These are phyloP conservation scores for Lasaia peninsularis DNA, from an alignment of 1,140 invertebrate species.

Conservation along the genomic window DNA sequence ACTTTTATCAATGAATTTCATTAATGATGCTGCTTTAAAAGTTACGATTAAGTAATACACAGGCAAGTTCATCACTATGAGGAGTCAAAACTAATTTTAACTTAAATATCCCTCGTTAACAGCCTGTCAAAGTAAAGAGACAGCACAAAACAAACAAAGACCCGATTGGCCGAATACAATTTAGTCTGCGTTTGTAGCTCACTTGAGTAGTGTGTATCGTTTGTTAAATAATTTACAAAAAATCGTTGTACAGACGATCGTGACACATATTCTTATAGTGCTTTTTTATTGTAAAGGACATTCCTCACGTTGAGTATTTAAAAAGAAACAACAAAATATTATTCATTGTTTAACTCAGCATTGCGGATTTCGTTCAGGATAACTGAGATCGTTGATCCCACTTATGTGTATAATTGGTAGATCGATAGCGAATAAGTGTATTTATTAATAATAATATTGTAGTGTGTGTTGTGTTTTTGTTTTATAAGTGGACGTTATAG, in stretches of 20 bases:
- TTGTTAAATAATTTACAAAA: conserved; percentile 7
- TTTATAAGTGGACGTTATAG: conserved; percentile 8
- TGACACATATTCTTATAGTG: not conserved
- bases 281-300: not conserved
- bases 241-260: conserved; percentile 3
- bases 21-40: too few species aligned
- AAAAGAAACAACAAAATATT: conserved; percentile 4
- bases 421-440: conserved; percentile 45
- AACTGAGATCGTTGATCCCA: conserved; percentile 65
- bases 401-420: conserved; percentile 56
- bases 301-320: not conserved
- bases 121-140: conserved; percentile 10
- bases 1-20: too few species aligned
- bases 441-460: conserved; percentile 7
- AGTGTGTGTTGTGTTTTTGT: conserved; percentile 7
- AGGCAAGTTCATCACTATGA: not conserved
- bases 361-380: conserved; percentile 50
- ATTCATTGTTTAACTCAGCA: conserved; percentile 16
- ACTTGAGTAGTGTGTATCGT: not conserved
- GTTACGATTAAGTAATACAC: too few species aligned
- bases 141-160: conserved; percentile 10
- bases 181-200: conserved; percentile 6
- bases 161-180: not conserved
- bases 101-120: conserved; percentile 8
- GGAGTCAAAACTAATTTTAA: conserved; percentile 5